Conservation (phyloP, 2,113 vertebrate genomes). For the Xerus inauris region DNA sequence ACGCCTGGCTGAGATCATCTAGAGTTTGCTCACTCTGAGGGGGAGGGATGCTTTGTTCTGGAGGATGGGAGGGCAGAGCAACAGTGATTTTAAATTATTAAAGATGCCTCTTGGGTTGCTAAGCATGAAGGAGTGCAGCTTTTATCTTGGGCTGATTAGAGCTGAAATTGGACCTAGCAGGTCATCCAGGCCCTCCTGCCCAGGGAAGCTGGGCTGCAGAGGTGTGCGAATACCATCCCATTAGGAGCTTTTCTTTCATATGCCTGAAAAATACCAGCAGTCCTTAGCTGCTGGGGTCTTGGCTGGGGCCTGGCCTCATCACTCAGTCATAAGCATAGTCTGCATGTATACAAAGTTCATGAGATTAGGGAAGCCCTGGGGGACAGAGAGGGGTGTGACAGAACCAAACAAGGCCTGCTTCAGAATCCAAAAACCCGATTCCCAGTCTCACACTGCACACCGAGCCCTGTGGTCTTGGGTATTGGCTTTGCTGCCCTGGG, state of each 20-base stretch:
- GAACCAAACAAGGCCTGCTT: neutral
- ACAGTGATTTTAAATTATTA: neutral
- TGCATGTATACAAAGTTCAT: fast-evolving
- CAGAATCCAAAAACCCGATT: neutral
- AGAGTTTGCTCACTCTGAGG: neutral
- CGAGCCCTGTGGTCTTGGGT: neutral
- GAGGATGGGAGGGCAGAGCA: neutral
- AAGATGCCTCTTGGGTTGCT: neutral
- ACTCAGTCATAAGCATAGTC: no score
- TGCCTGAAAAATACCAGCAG: fast-evolving
- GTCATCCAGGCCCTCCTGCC: fast-evolving
- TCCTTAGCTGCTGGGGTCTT: fast-evolving
- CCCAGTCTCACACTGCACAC: no score
- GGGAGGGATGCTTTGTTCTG: neutral
- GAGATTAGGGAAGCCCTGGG: neutral
- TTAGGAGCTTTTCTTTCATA: neutral
- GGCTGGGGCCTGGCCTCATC: neutral
- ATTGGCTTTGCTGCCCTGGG: neutral
- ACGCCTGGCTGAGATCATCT: no score
- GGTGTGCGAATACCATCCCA: neutral
- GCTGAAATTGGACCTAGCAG: neutral
- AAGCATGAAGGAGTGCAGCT: fast-evolving
- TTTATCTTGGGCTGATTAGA: fast-evolving
- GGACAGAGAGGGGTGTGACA: neutral
- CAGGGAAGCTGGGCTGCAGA: neutral